phyloP scores from a whole-genome alignment of 2,888 invertebrate species.

The Drosophila rellima region DNA sequence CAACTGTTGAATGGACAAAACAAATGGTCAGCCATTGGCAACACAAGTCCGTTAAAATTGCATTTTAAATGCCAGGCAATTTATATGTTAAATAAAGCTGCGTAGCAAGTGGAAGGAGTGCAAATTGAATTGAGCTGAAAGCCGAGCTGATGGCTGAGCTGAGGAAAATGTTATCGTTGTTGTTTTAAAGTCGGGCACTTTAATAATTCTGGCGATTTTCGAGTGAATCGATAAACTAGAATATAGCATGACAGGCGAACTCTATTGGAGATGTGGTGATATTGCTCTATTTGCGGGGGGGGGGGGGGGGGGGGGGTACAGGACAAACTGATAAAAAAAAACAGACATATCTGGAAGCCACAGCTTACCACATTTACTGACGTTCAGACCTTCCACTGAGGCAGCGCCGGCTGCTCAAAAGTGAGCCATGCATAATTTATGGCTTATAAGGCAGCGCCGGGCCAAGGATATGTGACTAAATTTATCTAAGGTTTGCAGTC shows the following conservation, averaged over 20 bases:
- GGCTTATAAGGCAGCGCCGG: slow-evolving; percentile 52
- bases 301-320: not conserved
- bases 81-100: slow-evolving; percentile 69
- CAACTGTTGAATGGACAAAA: slow-evolving; percentile 62
- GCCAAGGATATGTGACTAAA: slow-evolving; percentile 57
- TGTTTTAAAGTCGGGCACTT: not conserved
- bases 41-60: slow-evolving; percentile 58
- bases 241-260: not conserved
- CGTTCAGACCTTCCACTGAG: slow-evolving; percentile 21
- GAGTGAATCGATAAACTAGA: not conserved
- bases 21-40: slow-evolving; percentile 57
- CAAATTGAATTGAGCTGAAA: slow-evolving; percentile 59
- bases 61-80: slow-evolving; percentile 70
- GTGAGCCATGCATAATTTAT: slow-evolving; percentile 81
- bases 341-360: slow-evolving; percentile 1
- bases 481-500: slow-evolving; percentile 72
- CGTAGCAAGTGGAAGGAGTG: slow-evolving; percentile 20
- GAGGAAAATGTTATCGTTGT: not conserved
- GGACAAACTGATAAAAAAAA: slow-evolving; percentile 5
- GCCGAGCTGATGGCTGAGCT: not conserved
- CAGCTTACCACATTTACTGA: slow-evolving; percentile 20
- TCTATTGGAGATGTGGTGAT: slow-evolving; percentile 18
- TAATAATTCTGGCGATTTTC: not conserved
- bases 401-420: slow-evolving; percentile 62
- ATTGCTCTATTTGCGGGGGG: slow-evolving; percentile 14